Evolutionary conservation across 2,113 vertebrate species (phyloP), one percentile per base, ranked within the genome.

Genomic region (Podocnemis expansa): DNA sequence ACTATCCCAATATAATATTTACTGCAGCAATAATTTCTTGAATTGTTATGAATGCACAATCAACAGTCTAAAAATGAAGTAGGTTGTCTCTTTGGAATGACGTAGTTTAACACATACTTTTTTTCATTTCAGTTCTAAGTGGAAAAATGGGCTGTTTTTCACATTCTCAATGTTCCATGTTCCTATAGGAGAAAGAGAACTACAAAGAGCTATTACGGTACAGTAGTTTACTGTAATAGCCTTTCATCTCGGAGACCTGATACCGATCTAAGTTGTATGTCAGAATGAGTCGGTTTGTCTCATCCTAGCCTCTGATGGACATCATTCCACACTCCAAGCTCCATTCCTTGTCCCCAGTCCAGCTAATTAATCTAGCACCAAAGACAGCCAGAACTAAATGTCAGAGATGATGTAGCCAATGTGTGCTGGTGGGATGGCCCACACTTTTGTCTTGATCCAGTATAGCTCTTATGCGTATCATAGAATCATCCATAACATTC

Each of bases 41-140:
- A 80, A 41, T 89, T 94, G 93, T 87, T 45, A 91, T 41, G 85
- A 95, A 86, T 63, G 27, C 41, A 84, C 88, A 94, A 83, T 94
- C 60, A 90, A 80, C 17, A 76, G 11, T 41, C 88, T 87, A 86
- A 78, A 34, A 88, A 80, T 45, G 73, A 78, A 80, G 19, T 13
- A 55, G 10, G 47, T 85, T 9, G 29, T 87, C 7, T 91, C 38
- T 58, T 95, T 78, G 47, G 67, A 87, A 92, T 47, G 8, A 10
- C 41, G 29, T 41, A n/a, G 3, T 38, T 95, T 93, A 24, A 90
- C 55, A 82, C 1, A 70, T 29, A 2, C 17, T 93, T 84, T 16
- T 49, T 25, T 89, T 92, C 4, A 21, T 14, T 58, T 51, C 38
- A 14, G 24, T 47, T 31, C 78, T 92, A 87, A 87, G 91, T 84